phyloP scores from a whole-genome alignment of 2,888 invertebrate species.

The Rhamphomyia laevipes region DNA sequence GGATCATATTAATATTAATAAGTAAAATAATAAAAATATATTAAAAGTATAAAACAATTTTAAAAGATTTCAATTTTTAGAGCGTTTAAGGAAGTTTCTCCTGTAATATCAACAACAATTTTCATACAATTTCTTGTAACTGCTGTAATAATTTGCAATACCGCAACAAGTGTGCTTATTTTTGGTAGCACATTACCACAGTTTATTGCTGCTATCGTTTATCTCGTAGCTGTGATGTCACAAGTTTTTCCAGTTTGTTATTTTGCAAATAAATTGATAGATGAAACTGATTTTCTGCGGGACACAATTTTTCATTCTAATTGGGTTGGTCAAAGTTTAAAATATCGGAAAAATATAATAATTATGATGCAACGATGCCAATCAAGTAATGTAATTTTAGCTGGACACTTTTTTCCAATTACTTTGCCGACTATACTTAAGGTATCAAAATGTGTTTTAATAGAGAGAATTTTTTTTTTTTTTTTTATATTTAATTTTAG shows the following conservation, averaged over 20 bases:
- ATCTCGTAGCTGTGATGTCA: conserved; percentile 14
- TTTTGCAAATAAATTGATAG: conserved; percentile 16
- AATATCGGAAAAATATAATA: not conserved
- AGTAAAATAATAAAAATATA: not conserved
- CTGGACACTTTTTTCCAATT: not conserved
- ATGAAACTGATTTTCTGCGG: conserved; percentile 16
- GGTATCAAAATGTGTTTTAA: too few species aligned
- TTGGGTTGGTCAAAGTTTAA: not conserved
- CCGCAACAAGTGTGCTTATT: conserved; percentile 20
- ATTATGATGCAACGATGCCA: not conserved
- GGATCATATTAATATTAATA: not conserved
- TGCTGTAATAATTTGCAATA: conserved; percentile 16
- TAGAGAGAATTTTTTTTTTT: too few species aligned
- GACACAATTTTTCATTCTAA: not conserved
- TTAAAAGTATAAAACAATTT: too few species aligned
- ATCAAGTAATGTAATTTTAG: not conserved
- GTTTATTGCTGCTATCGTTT: conserved; percentile 13
- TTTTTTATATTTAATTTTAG: not conserved
- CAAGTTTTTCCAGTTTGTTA: conserved; percentile 20
- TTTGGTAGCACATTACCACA: conserved; percentile 15
- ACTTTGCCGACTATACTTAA: not conserved
- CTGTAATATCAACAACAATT: conserved; percentile 18
- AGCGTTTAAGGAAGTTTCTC: conserved; percentile 9
- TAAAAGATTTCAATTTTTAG: too few species aligned
- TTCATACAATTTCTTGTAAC: conserved; percentile 19